These are phyloP conservation scores for Sardina pilchardus DNA, from an alignment of 2,113 vertebrate genomes.

Conservation along the genomic window DNA sequence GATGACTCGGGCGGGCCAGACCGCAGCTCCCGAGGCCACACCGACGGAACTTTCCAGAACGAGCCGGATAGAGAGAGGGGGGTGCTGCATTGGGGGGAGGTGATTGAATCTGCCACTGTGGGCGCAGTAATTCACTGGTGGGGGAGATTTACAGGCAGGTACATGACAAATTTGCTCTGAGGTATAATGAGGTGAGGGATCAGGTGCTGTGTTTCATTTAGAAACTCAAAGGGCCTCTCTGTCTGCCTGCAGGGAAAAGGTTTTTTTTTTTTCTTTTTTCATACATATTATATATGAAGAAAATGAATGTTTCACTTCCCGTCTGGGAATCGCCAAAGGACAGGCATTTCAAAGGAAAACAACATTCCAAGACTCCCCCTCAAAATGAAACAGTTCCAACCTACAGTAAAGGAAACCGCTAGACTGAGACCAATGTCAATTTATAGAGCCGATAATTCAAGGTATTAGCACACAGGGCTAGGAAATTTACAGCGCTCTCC, in stretches of 20 bases:
- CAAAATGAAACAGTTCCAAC: conserved; percentile 10
- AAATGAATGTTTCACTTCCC: conserved; percentile 35
- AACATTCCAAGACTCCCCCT: conserved; percentile 8
- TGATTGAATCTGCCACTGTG: background rate
- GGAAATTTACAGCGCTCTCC: background rate
- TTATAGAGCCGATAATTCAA: conserved; percentile 8
- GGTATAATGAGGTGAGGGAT: background rate
- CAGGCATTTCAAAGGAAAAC: conserved; percentile 26
- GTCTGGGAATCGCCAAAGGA: conserved; percentile 3
- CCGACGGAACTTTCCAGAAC: background rate
- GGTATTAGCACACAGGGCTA: background rate
- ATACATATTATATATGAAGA: background rate
- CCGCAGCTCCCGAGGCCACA: background rate
- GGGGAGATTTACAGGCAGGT: background rate
- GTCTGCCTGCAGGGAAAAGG: background rate
- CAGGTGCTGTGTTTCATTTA: background rate
- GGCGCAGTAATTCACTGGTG: background rate
- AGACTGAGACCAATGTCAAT: background rate
- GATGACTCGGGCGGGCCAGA: background rate
- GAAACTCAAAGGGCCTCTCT: conserved; percentile 21
- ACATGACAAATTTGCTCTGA: background rate
- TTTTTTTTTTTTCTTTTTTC: background rate
- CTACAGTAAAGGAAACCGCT: background rate
- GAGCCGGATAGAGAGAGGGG: background rate
- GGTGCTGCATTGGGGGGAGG: background rate